Conservation (phyloP, 2,797 vertebrate genomes). For the Acanthurus tractus region DNA sequence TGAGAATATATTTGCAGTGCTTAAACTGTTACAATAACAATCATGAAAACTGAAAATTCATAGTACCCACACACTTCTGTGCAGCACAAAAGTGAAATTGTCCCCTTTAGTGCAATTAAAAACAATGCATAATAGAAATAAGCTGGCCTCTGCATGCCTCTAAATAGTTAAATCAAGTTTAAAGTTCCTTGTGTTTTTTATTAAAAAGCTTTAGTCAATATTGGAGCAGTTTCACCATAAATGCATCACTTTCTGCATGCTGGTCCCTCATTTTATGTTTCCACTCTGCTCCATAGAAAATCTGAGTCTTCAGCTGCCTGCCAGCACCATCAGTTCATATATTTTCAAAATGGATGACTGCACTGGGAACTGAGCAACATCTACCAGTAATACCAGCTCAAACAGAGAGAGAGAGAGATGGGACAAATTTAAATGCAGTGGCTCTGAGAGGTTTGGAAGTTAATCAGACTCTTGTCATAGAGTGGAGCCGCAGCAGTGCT, state of each 20-base stretch:
- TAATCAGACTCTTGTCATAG: slow-evolving; percentile 63
- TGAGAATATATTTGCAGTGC: no score
- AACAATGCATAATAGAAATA: no score
- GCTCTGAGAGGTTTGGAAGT: slow-evolving; percentile 51
- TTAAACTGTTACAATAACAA: no score
- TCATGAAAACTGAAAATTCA: no score
- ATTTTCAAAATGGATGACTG: slow-evolving; percentile 32
- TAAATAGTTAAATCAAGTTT: not conserved
- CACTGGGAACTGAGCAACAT: slow-evolving; percentile 14
- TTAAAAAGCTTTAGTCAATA: not conserved
- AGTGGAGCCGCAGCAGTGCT: slow-evolving; percentile 14
- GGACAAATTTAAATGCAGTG: slow-evolving; percentile 33
- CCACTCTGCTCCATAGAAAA: not conserved
- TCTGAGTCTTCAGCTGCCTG: not conserved
- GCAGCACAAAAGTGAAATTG: no score
- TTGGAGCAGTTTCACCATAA: not conserved
- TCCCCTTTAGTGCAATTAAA: no score
- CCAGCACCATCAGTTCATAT: slow-evolving; percentile 8
- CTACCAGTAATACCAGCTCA: not conserved
- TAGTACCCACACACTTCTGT: no score
- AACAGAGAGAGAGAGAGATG: slow-evolving; percentile 2
- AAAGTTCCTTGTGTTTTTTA: no score
- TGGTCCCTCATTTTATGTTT: not conserved
- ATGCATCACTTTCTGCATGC: not conserved
- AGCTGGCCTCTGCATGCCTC: not conserved